These are phyloP conservation scores for Nasonia vitripennis DNA, from an alignment of 1,140 invertebrate genomes.

Conservation along the genomic window DNA sequence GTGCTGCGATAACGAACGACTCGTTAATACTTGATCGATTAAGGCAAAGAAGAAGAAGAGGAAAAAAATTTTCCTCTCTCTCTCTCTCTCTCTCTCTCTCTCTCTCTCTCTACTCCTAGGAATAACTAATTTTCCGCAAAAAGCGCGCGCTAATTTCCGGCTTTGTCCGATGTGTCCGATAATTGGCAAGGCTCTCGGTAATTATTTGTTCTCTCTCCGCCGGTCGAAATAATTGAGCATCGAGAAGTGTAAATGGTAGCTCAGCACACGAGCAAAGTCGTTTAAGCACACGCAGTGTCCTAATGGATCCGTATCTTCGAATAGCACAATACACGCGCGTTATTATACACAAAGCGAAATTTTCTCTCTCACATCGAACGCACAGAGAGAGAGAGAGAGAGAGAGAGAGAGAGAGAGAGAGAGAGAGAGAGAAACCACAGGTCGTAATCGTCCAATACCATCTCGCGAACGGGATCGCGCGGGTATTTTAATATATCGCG, in stretches of 20 bases:
- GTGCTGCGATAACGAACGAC: not conserved
- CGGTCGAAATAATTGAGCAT: not conserved
- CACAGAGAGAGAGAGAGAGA: too few relatives aligned
- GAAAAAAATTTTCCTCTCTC: too few relatives aligned
- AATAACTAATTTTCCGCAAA: too few relatives aligned
- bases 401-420: too few relatives aligned
- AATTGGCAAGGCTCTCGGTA: too few relatives aligned
- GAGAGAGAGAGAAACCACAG: too few relatives aligned
- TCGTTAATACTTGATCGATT: not conserved
- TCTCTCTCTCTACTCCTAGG: not conserved
- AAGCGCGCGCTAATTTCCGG: too few relatives aligned
- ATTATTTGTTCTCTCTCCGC: too few relatives aligned
- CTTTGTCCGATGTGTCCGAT: too few relatives aligned
- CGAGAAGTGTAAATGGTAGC: not conserved
- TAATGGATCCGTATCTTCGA: not conserved
- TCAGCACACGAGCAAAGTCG: not conserved
- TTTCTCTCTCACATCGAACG: not conserved
- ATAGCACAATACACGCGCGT: not conserved
- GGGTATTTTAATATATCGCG: conserved; percentile 16
- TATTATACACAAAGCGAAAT: not conserved
- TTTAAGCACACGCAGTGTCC: not conserved
- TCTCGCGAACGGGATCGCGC: not conserved
- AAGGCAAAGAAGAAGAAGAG: too few relatives aligned
- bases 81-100: too few relatives aligned
- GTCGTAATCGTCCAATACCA: not conserved